Percentiles rank a stretch among this genome's conserved stretches.
Conservation (phyloP, 2,113 vertebrate genomes). For the Eira barbara region DNA sequence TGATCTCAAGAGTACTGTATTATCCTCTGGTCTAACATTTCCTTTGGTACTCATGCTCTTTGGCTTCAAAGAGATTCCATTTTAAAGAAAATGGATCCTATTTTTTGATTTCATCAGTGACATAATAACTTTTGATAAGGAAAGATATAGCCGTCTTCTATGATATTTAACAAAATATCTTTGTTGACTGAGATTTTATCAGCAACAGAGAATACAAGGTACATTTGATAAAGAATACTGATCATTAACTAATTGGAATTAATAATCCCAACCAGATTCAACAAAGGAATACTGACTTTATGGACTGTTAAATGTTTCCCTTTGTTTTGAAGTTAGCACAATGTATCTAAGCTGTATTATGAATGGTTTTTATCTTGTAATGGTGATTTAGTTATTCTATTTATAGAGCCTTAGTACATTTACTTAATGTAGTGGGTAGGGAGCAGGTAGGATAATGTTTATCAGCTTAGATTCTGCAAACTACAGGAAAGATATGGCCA, state of each 20-base stretch:
- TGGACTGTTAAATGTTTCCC: background rate
- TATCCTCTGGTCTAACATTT: background rate
- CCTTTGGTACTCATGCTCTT: background rate
- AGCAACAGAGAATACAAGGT: background rate
- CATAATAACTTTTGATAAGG: background rate
- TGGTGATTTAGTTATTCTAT: background rate
- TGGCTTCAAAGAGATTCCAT: background rate
- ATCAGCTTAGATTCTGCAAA: background rate
- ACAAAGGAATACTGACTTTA: background rate
- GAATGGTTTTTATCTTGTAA: background rate
- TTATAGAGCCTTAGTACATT: background rate
- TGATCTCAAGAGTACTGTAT: background rate
- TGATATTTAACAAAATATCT: background rate
- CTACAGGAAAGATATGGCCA: background rate
- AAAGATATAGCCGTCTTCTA: background rate
- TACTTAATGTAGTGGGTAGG: background rate
- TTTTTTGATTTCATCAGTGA: background rate
- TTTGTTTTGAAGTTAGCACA: background rate
- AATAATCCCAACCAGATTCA: background rate
- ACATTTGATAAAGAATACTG: background rate
- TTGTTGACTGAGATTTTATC: background rate
- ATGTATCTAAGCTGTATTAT: background rate
- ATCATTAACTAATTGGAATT: background rate
- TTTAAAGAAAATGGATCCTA: background rate
- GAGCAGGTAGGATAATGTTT: background rate